Evolutionary conservation across 2,113 vertebrate genomes (phyloP).

Genomic region (Leucopsar rothschildi): DNA sequence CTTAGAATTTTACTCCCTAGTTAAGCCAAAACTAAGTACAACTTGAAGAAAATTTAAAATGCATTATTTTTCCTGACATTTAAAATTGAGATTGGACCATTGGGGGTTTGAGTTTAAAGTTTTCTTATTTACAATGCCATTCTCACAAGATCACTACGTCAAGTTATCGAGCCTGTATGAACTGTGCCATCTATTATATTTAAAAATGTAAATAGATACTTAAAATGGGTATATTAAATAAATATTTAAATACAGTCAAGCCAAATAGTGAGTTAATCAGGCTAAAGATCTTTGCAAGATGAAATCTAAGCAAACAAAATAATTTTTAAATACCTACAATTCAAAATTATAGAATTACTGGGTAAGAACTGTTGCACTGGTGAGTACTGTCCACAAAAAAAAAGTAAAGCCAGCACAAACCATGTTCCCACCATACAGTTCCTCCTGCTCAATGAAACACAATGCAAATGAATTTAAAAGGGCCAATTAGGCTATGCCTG

Average conservation of each 20-base stretch:
- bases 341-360: neutral
- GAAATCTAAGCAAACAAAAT: neutral
- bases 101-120: neutral
- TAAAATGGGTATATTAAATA: neutral
- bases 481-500: conserved; percentile 53
- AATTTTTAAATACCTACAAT: neutral
- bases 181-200: neutral
- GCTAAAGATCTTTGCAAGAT: neutral
- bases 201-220: neutral
- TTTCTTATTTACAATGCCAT: neutral
- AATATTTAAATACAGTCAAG: neutral
- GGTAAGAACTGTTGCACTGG: neutral
- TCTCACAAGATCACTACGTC: neutral
- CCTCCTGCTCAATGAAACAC: neutral
- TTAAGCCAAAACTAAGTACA: neutral
- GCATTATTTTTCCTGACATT: neutral
- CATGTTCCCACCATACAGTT: neutral
- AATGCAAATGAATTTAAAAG: conserved; percentile 37
- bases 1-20: neutral
- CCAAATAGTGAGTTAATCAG: neutral
- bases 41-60: neutral
- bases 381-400: neutral
- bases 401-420: neutral
- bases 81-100: neutral
- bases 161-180: neutral